Evolutionary conservation across 2,888 invertebrate genomes (phyloP).

Genomic region (Metopia argyrocephala): DNA sequence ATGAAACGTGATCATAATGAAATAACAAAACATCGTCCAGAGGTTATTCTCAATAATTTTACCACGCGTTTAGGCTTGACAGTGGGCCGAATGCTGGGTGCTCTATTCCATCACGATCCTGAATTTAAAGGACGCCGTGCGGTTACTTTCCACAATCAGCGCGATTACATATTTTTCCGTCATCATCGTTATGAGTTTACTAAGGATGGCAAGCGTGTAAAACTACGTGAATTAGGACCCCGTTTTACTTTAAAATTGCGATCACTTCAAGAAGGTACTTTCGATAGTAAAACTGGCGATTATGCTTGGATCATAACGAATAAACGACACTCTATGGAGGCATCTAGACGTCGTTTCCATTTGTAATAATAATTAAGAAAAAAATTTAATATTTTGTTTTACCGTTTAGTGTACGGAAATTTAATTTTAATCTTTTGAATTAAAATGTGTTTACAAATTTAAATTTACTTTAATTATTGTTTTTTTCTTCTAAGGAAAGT

Average conservation of each 20-base stretch:
- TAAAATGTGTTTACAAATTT: not conserved
- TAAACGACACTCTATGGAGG: conserved; percentile 95
- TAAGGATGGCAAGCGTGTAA: conserved; percentile 85
- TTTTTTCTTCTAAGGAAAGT: not conserved
- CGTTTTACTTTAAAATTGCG: conserved; percentile 95
- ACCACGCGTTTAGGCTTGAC: conserved; percentile 94
- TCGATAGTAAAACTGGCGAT: conserved; percentile 97
- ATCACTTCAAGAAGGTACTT: conserved; percentile 97
- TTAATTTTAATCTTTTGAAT: not conserved
- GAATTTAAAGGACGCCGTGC: conserved; percentile 95
- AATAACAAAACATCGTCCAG: conserved; percentile 93
- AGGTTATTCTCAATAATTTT: conserved; percentile 97
- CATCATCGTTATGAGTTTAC: conserved; percentile 98
- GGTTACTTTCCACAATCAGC: conserved; percentile 98
- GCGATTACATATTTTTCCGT: conserved; percentile 98
- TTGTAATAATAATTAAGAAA: conserved; percentile 83
- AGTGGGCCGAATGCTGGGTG: conserved; percentile 94
- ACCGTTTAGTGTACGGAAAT: not conserved
- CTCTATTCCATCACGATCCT: conserved; percentile 96
- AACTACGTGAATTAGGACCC: conserved; percentile 96
- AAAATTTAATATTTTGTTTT: not conserved
- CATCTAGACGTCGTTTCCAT: conserved; percentile 95
- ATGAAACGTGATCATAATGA: conserved; percentile 88
- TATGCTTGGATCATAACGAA: conserved; percentile 97
- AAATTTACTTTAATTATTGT: not conserved